Percentiles rank a stretch among this genome's conserved stretches.
Evolutionary conservation across 2,113 vertebrate genomes (phyloP).

Genomic region (Albula goreensis): DNA sequence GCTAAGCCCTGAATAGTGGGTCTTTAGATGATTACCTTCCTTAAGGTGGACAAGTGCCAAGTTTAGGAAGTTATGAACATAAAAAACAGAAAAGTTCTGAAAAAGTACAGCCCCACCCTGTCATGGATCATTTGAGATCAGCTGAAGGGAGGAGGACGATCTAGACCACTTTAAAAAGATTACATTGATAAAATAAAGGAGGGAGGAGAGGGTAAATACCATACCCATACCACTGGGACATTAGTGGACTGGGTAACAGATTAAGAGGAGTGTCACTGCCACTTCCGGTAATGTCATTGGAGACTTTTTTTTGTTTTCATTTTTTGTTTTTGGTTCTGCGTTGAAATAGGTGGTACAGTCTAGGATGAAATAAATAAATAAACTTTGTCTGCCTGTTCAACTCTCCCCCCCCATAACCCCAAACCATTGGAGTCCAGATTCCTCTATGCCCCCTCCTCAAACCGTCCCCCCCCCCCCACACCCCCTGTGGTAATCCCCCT

Average conservation of each 20-base stretch:
- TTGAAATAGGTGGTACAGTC: conserved; percentile 37
- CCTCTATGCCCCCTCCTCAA: conserved; percentile 67
- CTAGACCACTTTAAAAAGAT: background rate
- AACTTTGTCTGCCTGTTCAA: background rate
- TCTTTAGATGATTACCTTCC: conserved; percentile 9
- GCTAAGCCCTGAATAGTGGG: background rate
- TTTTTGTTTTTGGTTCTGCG: conserved; percentile 7
- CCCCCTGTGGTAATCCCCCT: conserved; percentile 74
- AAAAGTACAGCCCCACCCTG: background rate
- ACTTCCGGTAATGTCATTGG: background rate
- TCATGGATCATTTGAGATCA: background rate
- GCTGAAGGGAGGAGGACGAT: background rate
- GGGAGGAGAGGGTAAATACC: background rate
- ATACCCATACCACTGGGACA: background rate
- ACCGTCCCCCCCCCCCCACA: conserved; percentile 59
- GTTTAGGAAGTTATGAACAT: background rate
- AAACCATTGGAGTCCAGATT: conserved; percentile 72
- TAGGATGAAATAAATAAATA: conserved; percentile 63
- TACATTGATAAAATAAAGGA: conserved; percentile 4
- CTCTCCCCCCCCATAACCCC: background rate
- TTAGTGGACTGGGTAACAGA: background rate
- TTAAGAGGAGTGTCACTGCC: background rate
- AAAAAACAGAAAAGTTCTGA: background rate
- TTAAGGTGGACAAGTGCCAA: conserved; percentile 16
- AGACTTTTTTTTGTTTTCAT: background rate